phyloP scores from a whole-genome alignment of 2,113 vertebrate genomes.

The Thamnophis sirtalis region DNA sequence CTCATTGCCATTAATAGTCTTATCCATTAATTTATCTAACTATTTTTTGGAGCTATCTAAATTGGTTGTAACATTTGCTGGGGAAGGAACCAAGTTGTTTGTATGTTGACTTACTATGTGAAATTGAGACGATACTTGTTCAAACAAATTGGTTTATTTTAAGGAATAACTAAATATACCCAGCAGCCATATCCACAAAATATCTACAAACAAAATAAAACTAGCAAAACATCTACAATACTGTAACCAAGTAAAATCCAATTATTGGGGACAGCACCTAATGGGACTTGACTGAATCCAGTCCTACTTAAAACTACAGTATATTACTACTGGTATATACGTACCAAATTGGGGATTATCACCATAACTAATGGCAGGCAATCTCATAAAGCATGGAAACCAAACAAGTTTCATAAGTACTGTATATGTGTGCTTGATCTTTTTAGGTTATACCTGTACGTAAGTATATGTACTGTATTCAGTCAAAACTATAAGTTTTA shows the following conservation, averaged over 20 bases:
- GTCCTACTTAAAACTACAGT: background rate
- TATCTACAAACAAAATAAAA: background rate
- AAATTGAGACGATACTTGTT: background rate
- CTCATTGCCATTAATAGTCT: background rate
- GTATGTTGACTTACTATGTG: background rate
- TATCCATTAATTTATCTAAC: background rate
- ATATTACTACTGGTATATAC: no score
- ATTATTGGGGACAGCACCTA: background rate
- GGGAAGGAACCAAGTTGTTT: accelerated
- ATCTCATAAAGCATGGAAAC: background rate
- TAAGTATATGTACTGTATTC: background rate
- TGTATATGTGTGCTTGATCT: background rate
- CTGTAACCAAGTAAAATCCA: background rate
- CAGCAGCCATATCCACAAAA: background rate
- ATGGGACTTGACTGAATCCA: background rate
- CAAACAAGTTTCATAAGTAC: background rate
- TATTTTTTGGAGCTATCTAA: background rate
- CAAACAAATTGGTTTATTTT: background rate
- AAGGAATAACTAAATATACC: background rate
- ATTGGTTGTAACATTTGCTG: background rate
- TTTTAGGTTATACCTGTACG: background rate
- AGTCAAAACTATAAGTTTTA: background rate
- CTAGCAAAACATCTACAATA: background rate
- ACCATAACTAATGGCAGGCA: background rate
- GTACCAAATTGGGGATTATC: background rate